phyloP scores from a whole-genome alignment of 2,113 vertebrate species.

The Myrmophylax atrothorax region DNA sequence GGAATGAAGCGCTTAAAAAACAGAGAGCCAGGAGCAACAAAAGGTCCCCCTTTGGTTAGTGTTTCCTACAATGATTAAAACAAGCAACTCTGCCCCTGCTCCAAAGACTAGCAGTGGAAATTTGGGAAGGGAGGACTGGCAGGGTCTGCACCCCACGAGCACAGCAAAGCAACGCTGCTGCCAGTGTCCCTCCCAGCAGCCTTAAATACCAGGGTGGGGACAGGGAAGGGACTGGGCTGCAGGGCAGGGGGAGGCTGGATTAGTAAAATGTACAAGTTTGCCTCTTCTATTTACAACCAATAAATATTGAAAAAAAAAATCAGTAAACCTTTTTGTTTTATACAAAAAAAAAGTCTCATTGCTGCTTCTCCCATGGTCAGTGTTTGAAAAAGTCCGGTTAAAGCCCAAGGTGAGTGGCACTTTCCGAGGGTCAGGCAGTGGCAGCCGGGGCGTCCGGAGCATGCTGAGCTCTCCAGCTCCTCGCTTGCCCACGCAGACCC shows the following conservation, averaged over 20 bases:
- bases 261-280: slow-evolving; percentile 81
- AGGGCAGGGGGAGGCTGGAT: slow-evolving; percentile 41
- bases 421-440: background rate
- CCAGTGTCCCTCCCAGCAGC: background rate
- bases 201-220: background rate
- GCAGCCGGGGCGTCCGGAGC: background rate
- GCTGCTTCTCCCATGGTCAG: slow-evolving; percentile 18
- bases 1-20: background rate
- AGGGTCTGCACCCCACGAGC: fast-evolving
- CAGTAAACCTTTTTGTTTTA: slow-evolving; percentile 67
- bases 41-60: slow-evolving; percentile 31
- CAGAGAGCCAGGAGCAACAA: background rate
- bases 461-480: background rate
- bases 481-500: background rate
- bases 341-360: slow-evolving; percentile 58
- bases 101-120: background rate
- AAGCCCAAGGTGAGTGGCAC: slow-evolving; percentile 56
- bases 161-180: background rate
- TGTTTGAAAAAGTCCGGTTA: background rate
- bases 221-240: slow-evolving; percentile 13
- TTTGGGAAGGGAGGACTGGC: background rate
- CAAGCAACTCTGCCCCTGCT: background rate
- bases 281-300: slow-evolving; percentile 84
- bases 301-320: slow-evolving; percentile 75
- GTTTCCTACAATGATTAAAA: slow-evolving; percentile 32